Percentiles rank a stretch among this genome's conserved stretches.
Evolutionary conservation across 2,888 invertebrate species (phyloP).

Genomic region (Watsonalla cultraria): DNA sequence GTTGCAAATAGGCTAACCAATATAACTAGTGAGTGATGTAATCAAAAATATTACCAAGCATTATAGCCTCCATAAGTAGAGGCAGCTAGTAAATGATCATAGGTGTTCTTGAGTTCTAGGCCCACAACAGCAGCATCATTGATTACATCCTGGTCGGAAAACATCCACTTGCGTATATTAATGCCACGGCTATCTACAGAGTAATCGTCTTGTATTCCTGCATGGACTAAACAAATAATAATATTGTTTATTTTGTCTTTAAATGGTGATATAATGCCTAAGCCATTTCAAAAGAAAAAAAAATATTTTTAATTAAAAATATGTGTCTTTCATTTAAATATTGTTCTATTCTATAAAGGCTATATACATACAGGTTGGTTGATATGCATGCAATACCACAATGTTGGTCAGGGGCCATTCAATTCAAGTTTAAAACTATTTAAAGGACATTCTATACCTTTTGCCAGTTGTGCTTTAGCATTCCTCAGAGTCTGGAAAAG

Average conservation of each 20-base stretch:
- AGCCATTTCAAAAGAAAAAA: neutral
- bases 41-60: slow-evolving; percentile 60
- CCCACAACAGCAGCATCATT: slow-evolving; percentile 89
- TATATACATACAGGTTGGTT: no score
- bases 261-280: no score
- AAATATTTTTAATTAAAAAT: neutral
- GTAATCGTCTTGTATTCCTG: slow-evolving; percentile 80
- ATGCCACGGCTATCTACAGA: slow-evolving; percentile 80
- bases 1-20: neutral
- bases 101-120: slow-evolving; percentile 84
- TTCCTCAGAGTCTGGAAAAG: slow-evolving; percentile 89
- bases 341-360: neutral
- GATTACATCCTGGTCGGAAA: slow-evolving; percentile 85
- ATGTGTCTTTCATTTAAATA: neutral
- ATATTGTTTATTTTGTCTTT: neutral
- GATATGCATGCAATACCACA: no score
- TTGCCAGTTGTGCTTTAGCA: slow-evolving; percentile 87
- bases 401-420: no score
- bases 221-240: slow-evolving; percentile 77
- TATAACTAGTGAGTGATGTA: neutral
- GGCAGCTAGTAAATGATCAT: slow-evolving; percentile 91
- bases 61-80: slow-evolving; percentile 87
- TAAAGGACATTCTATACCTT: slow-evolving; percentile 73
- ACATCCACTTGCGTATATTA: slow-evolving; percentile 92
- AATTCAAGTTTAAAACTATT: no score